Evolutionary conservation across 2,888 invertebrate genomes (phyloP).

Genomic region (Temnothorax unifasciatus): DNA sequence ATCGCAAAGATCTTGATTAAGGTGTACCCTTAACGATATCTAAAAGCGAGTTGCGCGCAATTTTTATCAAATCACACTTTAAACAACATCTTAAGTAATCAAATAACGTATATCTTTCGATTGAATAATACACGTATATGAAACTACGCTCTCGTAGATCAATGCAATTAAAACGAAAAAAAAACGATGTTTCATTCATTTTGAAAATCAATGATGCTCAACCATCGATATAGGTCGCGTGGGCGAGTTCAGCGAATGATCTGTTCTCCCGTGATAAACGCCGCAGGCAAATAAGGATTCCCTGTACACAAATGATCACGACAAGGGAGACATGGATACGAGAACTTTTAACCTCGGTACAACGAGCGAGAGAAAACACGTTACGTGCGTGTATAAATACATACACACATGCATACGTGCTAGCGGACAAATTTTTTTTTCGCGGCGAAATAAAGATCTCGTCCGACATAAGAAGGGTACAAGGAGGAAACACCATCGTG

Average conservation of each 20-base stretch:
- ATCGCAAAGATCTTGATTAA: conserved; percentile 24
- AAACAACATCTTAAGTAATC: neutral
- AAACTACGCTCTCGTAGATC: conserved; percentile 21
- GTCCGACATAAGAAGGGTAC: conserved; percentile 80
- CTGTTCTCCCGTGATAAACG: conserved; percentile 64
- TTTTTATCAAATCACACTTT: conserved; percentile 4
- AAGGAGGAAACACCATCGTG: conserved; percentile 80
- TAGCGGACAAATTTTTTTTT: conserved; percentile 78
- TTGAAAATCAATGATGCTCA: conserved; percentile 8
- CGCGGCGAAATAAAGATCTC: conserved; percentile 82
- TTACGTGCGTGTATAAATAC: neutral
- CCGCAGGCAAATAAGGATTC: conserved; percentile 55
- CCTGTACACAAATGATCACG: conserved; percentile 43
- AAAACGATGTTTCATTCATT: conserved; percentile 40
- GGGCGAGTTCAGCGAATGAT: conserved; percentile 65
- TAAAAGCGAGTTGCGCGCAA: neutral
- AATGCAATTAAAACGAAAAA: conserved; percentile 24
- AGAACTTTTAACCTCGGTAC: conserved; percentile 69
- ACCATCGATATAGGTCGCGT: conserved; percentile 63
- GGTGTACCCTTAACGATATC: neutral
- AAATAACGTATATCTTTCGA: neutral
- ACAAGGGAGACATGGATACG: conserved; percentile 63
- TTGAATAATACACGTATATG: neutral
- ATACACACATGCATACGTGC: neutral
- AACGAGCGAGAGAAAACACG: conserved; percentile 26